phyloP scores from a whole-genome alignment of 1,140 invertebrate genomes.

The Pectinophora gossypiella region DNA sequence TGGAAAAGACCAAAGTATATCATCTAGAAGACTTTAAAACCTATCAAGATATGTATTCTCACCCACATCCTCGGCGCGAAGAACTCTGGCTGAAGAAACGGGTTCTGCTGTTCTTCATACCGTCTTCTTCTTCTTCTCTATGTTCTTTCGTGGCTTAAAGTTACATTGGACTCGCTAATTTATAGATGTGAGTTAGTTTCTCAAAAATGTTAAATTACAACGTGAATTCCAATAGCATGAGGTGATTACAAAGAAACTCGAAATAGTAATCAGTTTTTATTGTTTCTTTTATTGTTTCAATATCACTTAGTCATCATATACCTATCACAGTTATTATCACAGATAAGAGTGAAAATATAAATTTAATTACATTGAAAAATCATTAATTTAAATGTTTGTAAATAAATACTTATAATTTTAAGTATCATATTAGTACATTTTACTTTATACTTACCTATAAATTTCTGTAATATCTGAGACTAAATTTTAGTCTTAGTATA shows the following conservation, averaged over 20 bases:
- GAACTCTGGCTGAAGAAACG: background rate
- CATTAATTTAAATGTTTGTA: too few relatives aligned
- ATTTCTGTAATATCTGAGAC: background rate
- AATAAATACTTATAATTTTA: too few relatives aligned
- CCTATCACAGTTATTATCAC: constrained; percentile 20
- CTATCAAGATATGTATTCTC: constrained; percentile 32
- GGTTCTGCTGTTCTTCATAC: background rate
- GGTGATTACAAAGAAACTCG: too few relatives aligned
- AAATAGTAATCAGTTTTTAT: too few relatives aligned
- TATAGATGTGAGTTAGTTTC: too few relatives aligned
- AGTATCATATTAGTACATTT: too few relatives aligned
- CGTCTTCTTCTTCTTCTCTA: constrained; percentile 25
- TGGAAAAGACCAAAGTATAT: constrained; percentile 66
- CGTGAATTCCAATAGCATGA: too few relatives aligned
- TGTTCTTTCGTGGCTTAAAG: constrained; percentile 8
- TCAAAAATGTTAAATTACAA: too few relatives aligned
- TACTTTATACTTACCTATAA: background rate
- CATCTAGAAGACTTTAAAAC: constrained; percentile 41
- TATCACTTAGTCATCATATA: constrained; percentile 18
- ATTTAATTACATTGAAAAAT: too few relatives aligned
- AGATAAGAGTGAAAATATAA: constrained; percentile 5
- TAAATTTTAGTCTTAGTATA: too few relatives aligned
- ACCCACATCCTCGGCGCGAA: constrained; percentile 42
- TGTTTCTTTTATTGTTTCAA: too few relatives aligned
- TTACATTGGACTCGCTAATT: too few relatives aligned